Percentiles rank a stretch among this genome's conserved stretches.
phyloP scores from a whole-genome alignment of 2,113 vertebrate genomes.

The Xiphophorus couchianus region DNA sequence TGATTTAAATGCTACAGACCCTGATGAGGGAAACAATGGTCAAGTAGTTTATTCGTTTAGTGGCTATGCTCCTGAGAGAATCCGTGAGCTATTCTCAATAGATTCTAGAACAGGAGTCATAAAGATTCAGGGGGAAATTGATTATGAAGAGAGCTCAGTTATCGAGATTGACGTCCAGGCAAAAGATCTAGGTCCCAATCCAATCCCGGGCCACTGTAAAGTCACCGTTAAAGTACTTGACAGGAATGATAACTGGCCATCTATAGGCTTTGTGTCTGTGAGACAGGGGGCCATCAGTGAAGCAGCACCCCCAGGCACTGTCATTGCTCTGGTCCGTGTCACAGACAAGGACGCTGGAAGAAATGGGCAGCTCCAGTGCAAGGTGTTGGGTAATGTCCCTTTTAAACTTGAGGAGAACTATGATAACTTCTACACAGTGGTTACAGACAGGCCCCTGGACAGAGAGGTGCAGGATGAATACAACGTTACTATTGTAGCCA shows the following conservation, averaged over 20 bases:
- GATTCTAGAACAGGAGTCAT: conserved; percentile 94
- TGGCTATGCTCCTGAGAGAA: conserved; percentile 91
- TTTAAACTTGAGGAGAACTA: conserved; percentile 97
- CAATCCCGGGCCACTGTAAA: conserved; percentile 98
- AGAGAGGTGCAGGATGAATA: conserved; percentile 94
- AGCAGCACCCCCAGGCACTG: conserved; percentile 92
- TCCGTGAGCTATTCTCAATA: conserved; percentile 95
- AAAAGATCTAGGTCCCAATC: conserved; percentile 95
- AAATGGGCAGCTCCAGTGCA: conserved; percentile 95
- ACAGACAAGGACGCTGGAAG: conserved; percentile 95
- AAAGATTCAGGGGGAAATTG: conserved; percentile 94
- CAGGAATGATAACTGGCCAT: conserved; percentile 96
- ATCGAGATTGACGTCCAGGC: conserved; percentile 98
- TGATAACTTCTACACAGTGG: conserved; percentile 96
- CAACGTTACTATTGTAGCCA: conserved; percentile 96
- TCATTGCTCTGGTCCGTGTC: conserved; percentile 95
- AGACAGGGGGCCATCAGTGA: conserved; percentile 98
- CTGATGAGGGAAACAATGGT: conserved; percentile 95
- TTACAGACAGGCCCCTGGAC: conserved; percentile 93
- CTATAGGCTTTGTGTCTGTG: conserved; percentile 95
- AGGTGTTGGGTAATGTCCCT: conserved; percentile 90
- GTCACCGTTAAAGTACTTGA: conserved; percentile 95
- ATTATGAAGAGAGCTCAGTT: conserved; percentile 95
- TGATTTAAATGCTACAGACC: conserved; percentile 95
- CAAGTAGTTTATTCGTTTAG: conserved; percentile 97